Conservation (phyloP, 2,888 invertebrate genomes). For the Sinodicranocentrus sp. region DNA sequence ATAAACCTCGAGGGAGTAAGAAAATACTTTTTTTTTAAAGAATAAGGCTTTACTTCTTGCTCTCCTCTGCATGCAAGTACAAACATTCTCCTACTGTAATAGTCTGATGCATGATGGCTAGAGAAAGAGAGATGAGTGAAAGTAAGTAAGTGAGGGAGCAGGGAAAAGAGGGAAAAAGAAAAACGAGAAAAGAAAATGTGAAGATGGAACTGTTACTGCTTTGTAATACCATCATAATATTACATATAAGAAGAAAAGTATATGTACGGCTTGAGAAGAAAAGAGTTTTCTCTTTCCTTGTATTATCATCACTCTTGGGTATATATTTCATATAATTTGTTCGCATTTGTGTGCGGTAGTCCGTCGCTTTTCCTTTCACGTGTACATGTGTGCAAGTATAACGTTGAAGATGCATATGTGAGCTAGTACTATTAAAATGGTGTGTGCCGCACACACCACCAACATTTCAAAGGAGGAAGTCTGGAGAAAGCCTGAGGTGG, state of each 20-base stretch:
- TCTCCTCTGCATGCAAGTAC: slow-evolving; percentile 10
- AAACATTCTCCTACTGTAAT: too few species aligned
- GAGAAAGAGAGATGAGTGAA: slow-evolving; percentile 52
- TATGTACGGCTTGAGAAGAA: slow-evolving; percentile 1
- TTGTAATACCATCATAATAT: slow-evolving; percentile 57
- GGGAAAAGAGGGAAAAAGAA: slow-evolving; percentile 24
- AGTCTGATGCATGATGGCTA: too few species aligned
- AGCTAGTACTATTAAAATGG: too few species aligned
- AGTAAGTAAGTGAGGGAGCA: slow-evolving; percentile 46
- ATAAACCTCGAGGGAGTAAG: slow-evolving; percentile 68
- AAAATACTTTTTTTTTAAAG: slow-evolving; percentile 54
- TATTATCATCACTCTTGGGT: background rate
- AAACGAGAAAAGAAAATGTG: slow-evolving; percentile 24
- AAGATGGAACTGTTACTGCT: slow-evolving; percentile 51
- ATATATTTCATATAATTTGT: too few species aligned
- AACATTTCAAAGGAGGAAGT: slow-evolving; percentile 31
- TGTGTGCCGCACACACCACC: slow-evolving; percentile 12
- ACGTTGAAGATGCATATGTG: too few species aligned
- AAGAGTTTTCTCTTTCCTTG: background rate
- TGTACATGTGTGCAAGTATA: too few species aligned
- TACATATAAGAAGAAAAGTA: slow-evolving; percentile 14
- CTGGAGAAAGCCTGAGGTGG: slow-evolving; percentile 31
- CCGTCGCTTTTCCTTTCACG: too few species aligned
- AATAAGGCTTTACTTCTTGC: slow-evolving; percentile 41
- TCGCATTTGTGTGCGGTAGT: too few species aligned